Evolutionary conservation across 2,113 vertebrate species (phyloP).

Genomic region (Phocoena phocoena): DNA sequence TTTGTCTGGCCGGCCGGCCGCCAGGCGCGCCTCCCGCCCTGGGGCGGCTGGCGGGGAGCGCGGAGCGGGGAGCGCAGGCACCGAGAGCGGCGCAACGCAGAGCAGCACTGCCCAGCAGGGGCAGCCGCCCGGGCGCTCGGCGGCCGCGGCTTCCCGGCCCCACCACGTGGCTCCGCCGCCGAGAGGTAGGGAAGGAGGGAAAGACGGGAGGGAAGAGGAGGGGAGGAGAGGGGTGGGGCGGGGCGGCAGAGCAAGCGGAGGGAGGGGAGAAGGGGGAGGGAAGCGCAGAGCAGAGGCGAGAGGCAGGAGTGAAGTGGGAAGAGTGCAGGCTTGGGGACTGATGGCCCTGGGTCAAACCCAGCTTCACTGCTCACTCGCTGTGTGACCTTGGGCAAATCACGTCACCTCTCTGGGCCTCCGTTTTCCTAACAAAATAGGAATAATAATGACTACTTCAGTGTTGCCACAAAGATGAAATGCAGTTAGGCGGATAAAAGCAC

Average conservation of each 20-base stretch:
- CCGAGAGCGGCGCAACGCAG: conserved; percentile 44
- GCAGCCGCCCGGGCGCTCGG: conserved; percentile 61
- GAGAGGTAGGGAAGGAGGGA: not conserved
- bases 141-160: conserved; percentile 71
- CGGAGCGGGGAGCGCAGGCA: not conserved
- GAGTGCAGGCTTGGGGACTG: not conserved
- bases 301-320: not conserved
- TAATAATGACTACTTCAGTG: not conserved
- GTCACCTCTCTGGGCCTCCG: conserved; percentile 33
- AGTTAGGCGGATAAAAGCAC: not conserved
- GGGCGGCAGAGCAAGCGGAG: not conserved
- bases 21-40: conserved; percentile 66
- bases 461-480: not conserved
- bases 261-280: not conserved
- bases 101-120: conserved; percentile 70
- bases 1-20: conserved; percentile 75
- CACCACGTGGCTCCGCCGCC: conserved; percentile 77
- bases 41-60: conserved; percentile 52
- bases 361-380: not conserved
- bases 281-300: not conserved
- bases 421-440: conserved; percentile 28
- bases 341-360: not conserved
- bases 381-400: conserved; percentile 68
- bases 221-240: not conserved
- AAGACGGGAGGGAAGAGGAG: not conserved